Percentiles rank a stretch among this genome's conserved stretches.
Conservation (phyloP, 2,113 vertebrate genomes). For the Ivindomyrus marchei region DNA sequence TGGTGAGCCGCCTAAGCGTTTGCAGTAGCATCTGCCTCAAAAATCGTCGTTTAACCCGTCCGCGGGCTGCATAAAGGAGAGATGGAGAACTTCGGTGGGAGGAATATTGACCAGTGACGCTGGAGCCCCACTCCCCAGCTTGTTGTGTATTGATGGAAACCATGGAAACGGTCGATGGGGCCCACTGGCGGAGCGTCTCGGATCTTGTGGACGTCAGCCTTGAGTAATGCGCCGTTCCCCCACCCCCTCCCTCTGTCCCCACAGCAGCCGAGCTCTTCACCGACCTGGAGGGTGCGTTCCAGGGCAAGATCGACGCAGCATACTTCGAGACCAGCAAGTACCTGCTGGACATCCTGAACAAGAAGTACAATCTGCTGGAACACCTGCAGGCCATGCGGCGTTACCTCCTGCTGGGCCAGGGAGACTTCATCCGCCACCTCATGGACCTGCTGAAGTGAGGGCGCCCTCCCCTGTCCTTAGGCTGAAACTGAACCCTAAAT, state of each 20-base stretch:
- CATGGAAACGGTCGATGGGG: background rate
- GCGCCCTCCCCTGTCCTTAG: background rate
- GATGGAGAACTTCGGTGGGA: background rate
- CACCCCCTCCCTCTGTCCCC: slow-evolving; percentile 4
- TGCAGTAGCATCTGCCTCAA: background rate
- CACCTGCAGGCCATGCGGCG: slow-evolving; percentile 95
- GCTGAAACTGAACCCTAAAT: background rate
- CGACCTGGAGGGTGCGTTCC: slow-evolving; percentile 89
- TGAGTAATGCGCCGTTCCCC: background rate
- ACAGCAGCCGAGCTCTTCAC: slow-evolving; percentile 83
- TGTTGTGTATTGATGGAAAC: background rate
- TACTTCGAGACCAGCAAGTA: slow-evolving; percentile 97
- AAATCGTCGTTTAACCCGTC: background rate
- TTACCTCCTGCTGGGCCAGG: slow-evolving; percentile 93
- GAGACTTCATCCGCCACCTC: slow-evolving; percentile 94
- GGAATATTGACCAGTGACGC: background rate
- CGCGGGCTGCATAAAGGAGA: background rate
- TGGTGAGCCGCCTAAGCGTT: slow-evolving; percentile 50
- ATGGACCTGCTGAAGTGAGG: slow-evolving; percentile 97
- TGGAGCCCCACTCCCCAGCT: background rate
- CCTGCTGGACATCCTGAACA: slow-evolving; percentile 85
- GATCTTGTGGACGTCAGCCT: background rate
- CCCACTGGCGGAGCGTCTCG: background rate
- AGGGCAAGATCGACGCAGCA: slow-evolving; percentile 90
- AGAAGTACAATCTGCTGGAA: slow-evolving; percentile 87